Percentiles rank a stretch among this genome's conserved stretches.
Evolutionary conservation across 92 coral and sea anemone genomes (phyloP).

Genomic region (Plumapathes pennacea): DNA sequence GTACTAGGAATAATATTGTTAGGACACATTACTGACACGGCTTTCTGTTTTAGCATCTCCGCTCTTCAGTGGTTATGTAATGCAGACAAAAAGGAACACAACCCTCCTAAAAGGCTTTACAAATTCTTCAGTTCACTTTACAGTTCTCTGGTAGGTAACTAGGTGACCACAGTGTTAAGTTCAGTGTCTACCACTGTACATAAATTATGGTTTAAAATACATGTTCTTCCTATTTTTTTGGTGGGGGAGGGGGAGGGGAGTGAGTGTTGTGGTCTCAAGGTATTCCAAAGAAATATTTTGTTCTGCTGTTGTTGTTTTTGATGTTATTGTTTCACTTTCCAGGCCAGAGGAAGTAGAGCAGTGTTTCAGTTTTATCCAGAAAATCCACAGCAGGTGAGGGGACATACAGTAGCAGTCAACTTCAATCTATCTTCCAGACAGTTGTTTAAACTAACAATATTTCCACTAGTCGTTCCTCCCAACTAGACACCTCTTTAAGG

Average conservation of each 20-base stretch:
- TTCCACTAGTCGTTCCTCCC: no score
- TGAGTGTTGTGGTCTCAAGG: no score
- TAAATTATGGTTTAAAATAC: no score
- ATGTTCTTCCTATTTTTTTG: no score
- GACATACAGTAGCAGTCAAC: background rate
- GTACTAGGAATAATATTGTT: background rate
- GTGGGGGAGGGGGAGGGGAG: no score
- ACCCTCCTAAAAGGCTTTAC: slow-evolving; percentile 78
- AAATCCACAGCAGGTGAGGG: slow-evolving; percentile 82
- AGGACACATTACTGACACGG: background rate
- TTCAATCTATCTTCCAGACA: background rate
- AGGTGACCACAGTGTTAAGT: background rate
- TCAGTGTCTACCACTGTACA: background rate
- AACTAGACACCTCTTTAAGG: no score
- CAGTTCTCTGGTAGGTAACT: slow-evolving; percentile 75
- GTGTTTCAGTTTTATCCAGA: slow-evolving; percentile 98
- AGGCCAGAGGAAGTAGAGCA: slow-evolving; percentile 92
- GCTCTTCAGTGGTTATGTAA: slow-evolving; percentile 99
- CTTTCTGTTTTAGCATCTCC: slow-evolving; percentile 65
- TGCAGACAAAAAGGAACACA: slow-evolving; percentile 91
- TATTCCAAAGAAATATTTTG: no score
- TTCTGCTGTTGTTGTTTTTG: no score
- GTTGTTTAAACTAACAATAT: no score
- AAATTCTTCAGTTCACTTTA: slow-evolving; percentile 86
- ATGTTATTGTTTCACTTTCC: background rate